Conservation (phyloP, 2,113 vertebrate genomes). For the Pontoporia blainvillei region DNA sequence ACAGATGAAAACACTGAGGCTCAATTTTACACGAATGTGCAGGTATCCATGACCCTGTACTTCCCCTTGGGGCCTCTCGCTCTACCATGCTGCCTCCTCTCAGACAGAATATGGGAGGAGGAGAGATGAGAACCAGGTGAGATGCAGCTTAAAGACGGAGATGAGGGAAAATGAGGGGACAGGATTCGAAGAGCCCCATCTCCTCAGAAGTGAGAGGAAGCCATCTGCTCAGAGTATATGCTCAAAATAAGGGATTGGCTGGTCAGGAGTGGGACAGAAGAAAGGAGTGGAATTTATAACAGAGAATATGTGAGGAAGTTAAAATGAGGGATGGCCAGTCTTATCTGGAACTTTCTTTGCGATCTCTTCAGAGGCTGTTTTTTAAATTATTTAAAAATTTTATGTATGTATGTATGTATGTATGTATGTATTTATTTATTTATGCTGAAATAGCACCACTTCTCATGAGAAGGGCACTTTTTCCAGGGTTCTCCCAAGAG, state of each 20-base stretch:
- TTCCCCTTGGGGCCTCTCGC: background rate
- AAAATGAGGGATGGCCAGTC: background rate
- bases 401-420: background rate
- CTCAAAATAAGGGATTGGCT: background rate
- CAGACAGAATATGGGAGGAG: background rate
- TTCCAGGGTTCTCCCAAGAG: background rate
- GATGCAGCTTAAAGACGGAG: background rate
- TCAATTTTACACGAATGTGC: background rate
- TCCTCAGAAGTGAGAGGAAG: background rate
- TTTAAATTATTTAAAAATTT: background rate
- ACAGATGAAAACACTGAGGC: background rate
- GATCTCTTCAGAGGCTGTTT: background rate
- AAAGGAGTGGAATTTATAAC: background rate
- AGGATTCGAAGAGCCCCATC: rapidly evolving
- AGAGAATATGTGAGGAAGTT: background rate
- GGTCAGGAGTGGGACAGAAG: background rate
- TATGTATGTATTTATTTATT: no score
- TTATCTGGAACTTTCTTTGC: background rate
- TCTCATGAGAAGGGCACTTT: background rate
- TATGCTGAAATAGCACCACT: background rate
- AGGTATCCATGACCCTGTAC: background rate
- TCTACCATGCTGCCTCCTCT: background rate
- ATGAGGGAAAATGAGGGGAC: background rate
- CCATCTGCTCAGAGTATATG: background rate
- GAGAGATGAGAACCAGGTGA: background rate